Base-by-base conservation (phyloP, 2,113 vertebrate genomes). In the Alligator mississippiensis region DNA sequence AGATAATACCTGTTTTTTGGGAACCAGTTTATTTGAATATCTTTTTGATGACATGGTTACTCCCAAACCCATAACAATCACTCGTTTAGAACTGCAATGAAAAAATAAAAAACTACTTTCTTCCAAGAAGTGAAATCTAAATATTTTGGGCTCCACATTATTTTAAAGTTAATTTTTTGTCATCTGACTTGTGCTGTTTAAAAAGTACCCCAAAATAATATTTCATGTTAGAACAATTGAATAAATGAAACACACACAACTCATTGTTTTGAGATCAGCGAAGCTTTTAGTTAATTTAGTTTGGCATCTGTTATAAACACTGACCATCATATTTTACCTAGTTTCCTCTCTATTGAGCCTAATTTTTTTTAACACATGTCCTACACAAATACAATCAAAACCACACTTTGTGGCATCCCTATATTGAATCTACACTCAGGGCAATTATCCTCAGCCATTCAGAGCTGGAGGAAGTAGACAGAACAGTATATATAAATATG, bases 21-120 rank as follows among this genome's bases (percentile, higher is more conserved):
- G 84, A 90, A 91, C 58, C 85, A 95, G 63, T 64, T 87, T 84
- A 86, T 94, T 94, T 81, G 93, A 94, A 93, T 82, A 94, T 30
- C 84, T 47, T 85, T 77, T 83, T 87, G 75, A 84, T 84, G 77
- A 84, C 77, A 82, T 89, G 80, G 88, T 66, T 93, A 76, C 90
- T 92, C 94, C 47, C 87, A 93, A 70, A 94, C 30, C 15, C 58
- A 27, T 34, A 93, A 63, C 30, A 63, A 81, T 79, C 61, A 70
- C 83, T 89, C 93, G 89, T 89, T 95, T 94, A 16, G 76, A 91
- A 75, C 64, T 85, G 34, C 58, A 85, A 13, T 84, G 70, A 95
- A 89, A 34, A 1, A 93, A 94, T 87, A 89, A 87, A 90, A 90
- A 88, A 86, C 17, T 30, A 68, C 47, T 77, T 77, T 70, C 57